Evolutionary conservation across 2,113 vertebrate species (phyloP).

Genomic region (Pachyramphus minor): DNA sequence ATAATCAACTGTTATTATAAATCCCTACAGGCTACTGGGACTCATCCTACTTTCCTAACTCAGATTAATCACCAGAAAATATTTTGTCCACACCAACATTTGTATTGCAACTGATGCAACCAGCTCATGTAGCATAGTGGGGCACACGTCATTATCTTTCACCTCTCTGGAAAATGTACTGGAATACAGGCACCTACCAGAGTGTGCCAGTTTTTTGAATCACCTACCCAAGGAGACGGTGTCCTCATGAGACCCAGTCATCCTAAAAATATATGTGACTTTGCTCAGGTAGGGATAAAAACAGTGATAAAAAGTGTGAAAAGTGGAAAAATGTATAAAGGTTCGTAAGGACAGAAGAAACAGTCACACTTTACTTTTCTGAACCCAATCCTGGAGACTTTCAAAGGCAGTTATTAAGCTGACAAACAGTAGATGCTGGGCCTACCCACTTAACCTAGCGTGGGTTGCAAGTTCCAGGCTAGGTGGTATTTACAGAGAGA

Average conservation of each 20-base stretch:
- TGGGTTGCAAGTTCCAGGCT: background rate
- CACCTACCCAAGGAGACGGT: background rate
- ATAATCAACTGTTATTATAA: background rate
- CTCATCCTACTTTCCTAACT: background rate
- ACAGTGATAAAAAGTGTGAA: background rate
- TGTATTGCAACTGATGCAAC: background rate
- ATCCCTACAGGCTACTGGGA: fast-evolving
- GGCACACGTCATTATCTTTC: background rate
- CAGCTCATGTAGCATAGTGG: background rate
- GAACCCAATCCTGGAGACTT: background rate
- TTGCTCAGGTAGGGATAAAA: background rate
- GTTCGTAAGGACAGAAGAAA: background rate
- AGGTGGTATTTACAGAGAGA: background rate
- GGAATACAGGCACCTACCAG: background rate
- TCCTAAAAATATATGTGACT: background rate
- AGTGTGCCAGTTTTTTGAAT: background rate
- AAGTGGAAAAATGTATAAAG: background rate
- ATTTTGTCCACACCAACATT: background rate
- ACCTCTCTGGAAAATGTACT: background rate
- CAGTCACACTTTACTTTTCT: background rate
- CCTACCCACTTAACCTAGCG: background rate
- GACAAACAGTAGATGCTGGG: background rate
- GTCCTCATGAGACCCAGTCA: background rate
- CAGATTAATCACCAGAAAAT: background rate
- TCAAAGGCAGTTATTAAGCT: background rate